Evolutionary conservation across 2,797 vertebrate species (phyloP).

Genomic region (Eutrigla gurnardus): DNA sequence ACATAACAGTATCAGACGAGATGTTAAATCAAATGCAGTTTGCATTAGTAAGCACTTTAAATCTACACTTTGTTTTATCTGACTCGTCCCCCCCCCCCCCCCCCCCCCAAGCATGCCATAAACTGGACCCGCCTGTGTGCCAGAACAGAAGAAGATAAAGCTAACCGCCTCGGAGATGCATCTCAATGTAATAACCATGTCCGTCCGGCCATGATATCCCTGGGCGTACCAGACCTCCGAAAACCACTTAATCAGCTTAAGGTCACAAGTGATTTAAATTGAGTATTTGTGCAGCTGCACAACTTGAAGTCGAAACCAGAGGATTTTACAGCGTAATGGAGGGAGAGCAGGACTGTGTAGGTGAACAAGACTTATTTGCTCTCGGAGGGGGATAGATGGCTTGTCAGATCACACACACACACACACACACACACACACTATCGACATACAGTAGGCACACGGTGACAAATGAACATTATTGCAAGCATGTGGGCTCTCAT

Average conservation of each 20-base stretch:
- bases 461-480: constrained; percentile 44
- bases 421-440: constrained; percentile 3
- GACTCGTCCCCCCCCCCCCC: not conserved
- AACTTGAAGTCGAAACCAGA: constrained; percentile 39
- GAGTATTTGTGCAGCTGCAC: constrained; percentile 70
- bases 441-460: constrained; percentile 49
- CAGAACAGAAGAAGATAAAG: constrained; percentile 14
- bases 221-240: constrained; percentile 16
- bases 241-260: constrained; percentile 64
- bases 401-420: constrained; percentile 28
- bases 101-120: not conserved
- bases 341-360: constrained; percentile 46
- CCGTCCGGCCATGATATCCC: constrained; percentile 18
- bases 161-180: constrained; percentile 36
- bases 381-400: constrained; percentile 37
- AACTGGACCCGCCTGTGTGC: not conserved
- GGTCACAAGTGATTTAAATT: constrained; percentile 56
- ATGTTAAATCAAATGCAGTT: not conserved
- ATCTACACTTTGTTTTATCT: not conserved
- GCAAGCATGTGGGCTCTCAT: constrained; percentile 39
- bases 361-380: constrained; percentile 61
- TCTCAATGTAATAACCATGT: constrained; percentile 27
- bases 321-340: constrained; percentile 52
- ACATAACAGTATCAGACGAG: not conserved
- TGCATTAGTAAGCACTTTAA: not conserved